These are phyloP conservation scores for Drosophila aff. DNA, from an alignment of 1,140 invertebrate genomes.

Conservation along the genomic window DNA sequence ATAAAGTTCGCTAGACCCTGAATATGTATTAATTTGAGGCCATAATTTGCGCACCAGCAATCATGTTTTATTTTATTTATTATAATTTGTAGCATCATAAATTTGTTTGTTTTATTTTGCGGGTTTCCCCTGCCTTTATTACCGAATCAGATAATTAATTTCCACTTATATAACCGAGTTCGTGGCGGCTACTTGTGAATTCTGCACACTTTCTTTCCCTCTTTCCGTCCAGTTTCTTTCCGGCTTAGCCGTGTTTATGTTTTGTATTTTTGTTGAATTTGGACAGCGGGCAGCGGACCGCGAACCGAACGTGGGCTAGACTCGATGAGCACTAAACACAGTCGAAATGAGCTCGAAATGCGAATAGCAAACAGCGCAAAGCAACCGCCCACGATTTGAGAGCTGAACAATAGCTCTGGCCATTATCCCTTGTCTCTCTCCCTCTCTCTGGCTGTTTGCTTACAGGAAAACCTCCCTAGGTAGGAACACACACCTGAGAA, in stretches of 20 bases:
- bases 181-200: constrained; percentile 46
- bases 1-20: not conserved
- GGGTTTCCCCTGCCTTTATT: constrained; percentile 39
- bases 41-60: constrained; percentile 5
- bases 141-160: constrained; percentile 54
- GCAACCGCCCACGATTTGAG: constrained; percentile 62
- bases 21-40: constrained; percentile 5
- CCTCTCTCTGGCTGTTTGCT: not conserved
- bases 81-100: constrained; percentile 18
- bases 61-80: constrained; percentile 25
- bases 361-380: constrained; percentile 54
- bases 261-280: constrained; percentile 33
- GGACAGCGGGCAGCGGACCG: constrained; percentile 32
- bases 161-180: constrained; percentile 44
- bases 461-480: constrained; percentile 30
- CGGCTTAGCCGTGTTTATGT: constrained; percentile 34
- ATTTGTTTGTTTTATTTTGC: constrained; percentile 29
- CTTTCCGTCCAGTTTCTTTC: constrained; percentile 45
- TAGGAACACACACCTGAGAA: not conserved
- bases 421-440: constrained; percentile 4
- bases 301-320: constrained; percentile 66
- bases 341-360: constrained; percentile 58
- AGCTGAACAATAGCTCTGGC: constrained; percentile 21
- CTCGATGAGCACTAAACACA: constrained; percentile 59
- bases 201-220: constrained; percentile 60